Conservation (phyloP, 2,797 vertebrate species). For the Acanthornis magna region DNA sequence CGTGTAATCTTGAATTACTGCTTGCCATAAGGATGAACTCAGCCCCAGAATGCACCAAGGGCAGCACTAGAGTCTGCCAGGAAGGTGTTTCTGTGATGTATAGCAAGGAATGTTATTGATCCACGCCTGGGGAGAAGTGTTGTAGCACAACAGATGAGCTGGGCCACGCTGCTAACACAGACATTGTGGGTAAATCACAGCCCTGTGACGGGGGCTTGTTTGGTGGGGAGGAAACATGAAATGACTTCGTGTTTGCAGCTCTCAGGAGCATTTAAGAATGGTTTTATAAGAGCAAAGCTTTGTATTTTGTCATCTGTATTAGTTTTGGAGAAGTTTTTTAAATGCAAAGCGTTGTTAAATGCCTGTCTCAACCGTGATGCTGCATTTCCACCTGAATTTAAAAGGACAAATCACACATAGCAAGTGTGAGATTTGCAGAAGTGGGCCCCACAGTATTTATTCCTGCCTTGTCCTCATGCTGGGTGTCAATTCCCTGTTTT, state of each 20-base stretch:
- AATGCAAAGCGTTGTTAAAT: neutral
- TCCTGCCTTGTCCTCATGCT: neutral
- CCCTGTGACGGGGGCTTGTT: neutral
- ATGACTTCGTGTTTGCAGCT: neutral
- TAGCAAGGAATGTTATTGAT: slow-evolving; percentile 46
- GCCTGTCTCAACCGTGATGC: accelerated
- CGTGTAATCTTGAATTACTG: slow-evolving; percentile 49
- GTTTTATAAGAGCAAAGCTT: neutral
- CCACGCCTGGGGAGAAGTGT: neutral
- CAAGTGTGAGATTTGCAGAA: neutral
- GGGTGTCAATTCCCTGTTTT: neutral
- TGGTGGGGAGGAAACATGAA: neutral
- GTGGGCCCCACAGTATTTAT: neutral
- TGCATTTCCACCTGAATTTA: neutral
- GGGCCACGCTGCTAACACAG: neutral
- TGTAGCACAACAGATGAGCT: slow-evolving; percentile 1
- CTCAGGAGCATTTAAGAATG: neutral
- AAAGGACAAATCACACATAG: neutral
- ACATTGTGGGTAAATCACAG: neutral
- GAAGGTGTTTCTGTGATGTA: slow-evolving; percentile 26
- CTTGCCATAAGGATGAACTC: slow-evolving; percentile 20
- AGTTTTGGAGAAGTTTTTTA: neutral
- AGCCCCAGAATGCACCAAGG: slow-evolving; percentile 28
- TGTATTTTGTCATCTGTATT: neutral
- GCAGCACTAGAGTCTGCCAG: neutral